Base-by-base conservation (phyloP, 2,113 vertebrate genomes). In the Stegostoma tigrinum region DNA sequence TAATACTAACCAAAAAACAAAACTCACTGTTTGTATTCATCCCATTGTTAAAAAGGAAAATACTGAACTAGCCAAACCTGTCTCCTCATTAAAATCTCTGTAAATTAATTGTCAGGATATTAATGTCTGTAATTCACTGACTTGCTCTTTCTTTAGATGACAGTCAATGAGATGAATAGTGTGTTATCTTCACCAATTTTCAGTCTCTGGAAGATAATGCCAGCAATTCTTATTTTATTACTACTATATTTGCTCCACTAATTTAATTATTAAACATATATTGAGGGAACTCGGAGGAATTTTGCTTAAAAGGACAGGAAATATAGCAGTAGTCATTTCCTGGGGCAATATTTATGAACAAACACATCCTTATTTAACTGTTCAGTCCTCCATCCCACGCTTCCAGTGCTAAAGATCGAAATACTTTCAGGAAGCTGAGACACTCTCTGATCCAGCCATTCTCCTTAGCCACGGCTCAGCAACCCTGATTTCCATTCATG, bases 211-310 rank as follows among this genome's bases (percentile, higher is more conserved):
- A 27, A 24, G 24, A 52, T 95, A 27, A 72, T 95, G 24, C 8
- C 70, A 24, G 24, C 42, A 70, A 45, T 5, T 94, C 66, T 68
- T 7, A 38, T 42, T 68, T 68, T 24, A 45, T 68, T 70, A 70
- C 24, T 70, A 5, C 27, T 72, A 72, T 75, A n/a, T 95, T 48
- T 95, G 14, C 45, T 52, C 72, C 67, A 52, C 42, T 30, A 17
- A 38, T 67, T 93, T 21, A 93, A 93, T 38, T 64, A 93, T 38
- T 93, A 67, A 66, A 93, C 66, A 93, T 93, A n/a, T 38, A 95
- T 34, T 42, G 52, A 61, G n/a, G 34, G 42, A 75, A 94, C 17
- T 93, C 23, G 3, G n/a, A 30, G 30, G 14, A 72, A 72, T 68
- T 45, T 95, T 72, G 68, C 27, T 72, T 23, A 1, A 95, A 70